Evolutionary conservation across 1,140 invertebrate genomes (phyloP).

Genomic region (Coptotermes formosanus): DNA sequence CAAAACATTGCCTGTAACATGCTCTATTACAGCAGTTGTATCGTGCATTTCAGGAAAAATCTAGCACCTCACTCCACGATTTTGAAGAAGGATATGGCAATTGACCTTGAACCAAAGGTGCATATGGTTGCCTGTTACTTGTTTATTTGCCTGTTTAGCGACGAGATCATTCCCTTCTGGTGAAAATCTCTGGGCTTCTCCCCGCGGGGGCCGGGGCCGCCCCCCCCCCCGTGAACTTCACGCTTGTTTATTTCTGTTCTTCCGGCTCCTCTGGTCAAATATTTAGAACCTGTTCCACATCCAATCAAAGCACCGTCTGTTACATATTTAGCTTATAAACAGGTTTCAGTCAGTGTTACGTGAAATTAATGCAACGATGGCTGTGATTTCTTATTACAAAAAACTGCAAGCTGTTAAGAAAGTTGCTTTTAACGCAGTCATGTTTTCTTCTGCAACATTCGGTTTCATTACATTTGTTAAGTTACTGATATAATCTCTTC

Average conservation of each 20-base stretch:
- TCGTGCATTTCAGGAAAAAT: too few species aligned
- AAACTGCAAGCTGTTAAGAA: neutral
- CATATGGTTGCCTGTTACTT: neutral
- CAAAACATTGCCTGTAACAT: too few species aligned
- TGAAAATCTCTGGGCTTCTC: neutral
- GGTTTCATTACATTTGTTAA: neutral
- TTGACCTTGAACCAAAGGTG: neutral
- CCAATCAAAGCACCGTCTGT: neutral
- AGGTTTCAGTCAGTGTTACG: neutral
- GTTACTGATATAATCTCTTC: too few species aligned
- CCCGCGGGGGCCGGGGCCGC: too few species aligned
- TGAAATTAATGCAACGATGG: neutral
- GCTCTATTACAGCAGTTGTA: too few species aligned
- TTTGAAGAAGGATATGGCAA: neutral
- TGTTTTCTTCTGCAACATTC: neutral
- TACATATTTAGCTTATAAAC: neutral
- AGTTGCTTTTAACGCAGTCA: neutral
- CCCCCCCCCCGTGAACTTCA: neutral
- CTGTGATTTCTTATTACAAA: neutral
- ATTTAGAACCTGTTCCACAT: neutral
- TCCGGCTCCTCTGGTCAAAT: neutral
- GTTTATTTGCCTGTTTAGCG: neutral
- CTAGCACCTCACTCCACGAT: neutral
- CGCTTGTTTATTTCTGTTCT: neutral
- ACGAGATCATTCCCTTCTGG: constrained; percentile 6